phyloP scores from a whole-genome alignment of 1,140 invertebrate species.

The Apolygus lucorum region DNA sequence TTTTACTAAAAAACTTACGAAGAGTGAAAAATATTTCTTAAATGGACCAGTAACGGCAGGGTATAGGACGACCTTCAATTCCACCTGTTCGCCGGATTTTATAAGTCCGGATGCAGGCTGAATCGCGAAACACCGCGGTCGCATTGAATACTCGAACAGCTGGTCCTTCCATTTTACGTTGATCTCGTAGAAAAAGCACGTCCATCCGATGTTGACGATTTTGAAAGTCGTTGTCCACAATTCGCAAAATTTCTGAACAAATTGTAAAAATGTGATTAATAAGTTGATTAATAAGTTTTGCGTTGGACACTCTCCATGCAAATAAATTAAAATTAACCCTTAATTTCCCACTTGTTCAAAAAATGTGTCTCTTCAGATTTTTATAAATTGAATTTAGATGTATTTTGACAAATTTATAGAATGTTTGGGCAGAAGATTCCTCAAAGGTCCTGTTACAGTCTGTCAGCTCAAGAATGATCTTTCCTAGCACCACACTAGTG shows the following conservation, averaged over 20 bases:
- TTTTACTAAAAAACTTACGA: constrained; percentile 2
- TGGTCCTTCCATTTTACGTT: neutral
- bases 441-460: too few relatives aligned
- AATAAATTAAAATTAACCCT: too few relatives aligned
- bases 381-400: too few relatives aligned
- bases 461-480: too few relatives aligned
- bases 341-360: too few relatives aligned
- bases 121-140: neutral
- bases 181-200: neutral
- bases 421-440: too few relatives aligned
- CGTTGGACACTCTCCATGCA: too few relatives aligned
- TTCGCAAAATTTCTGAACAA: neutral
- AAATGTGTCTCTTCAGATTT: too few relatives aligned
- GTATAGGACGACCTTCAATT: neutral
- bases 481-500: too few relatives aligned
- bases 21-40: neutral
- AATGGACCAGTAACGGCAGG: neutral
- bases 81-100: neutral
- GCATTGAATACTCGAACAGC: constrained; percentile 1
- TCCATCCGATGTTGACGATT: neutral
- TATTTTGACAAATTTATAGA: too few relatives aligned
- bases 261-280: too few relatives aligned
- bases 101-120: neutral
- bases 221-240: neutral
- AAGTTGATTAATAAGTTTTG: too few relatives aligned